A percentile compares a stretch with the other conserved stretches of the same genome.
These are phyloP conservation scores for Drosophila recens DNA, from an alignment of 2,888 invertebrate species.

Conservation along the genomic window DNA sequence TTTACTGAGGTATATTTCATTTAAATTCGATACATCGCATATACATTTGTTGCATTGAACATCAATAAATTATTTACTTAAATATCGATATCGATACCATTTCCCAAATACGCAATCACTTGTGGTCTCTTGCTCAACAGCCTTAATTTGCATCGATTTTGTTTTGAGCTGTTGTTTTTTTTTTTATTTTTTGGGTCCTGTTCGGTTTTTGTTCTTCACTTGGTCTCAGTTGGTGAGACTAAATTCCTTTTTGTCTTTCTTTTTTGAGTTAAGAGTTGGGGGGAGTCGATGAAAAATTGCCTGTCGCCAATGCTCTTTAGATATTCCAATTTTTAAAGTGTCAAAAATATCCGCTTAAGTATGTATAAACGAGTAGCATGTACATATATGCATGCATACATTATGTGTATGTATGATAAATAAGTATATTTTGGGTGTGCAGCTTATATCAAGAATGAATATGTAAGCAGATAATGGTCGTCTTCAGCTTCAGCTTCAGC, in stretches of 20 bases:
- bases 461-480: slow-evolving; percentile 75
- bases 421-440: slow-evolving; percentile 45
- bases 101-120: slow-evolving; percentile 14
- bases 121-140: slow-evolving; percentile 48
- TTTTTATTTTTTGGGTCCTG: slow-evolving; percentile 9
- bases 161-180: slow-evolving; percentile 35
- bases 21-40: background rate
- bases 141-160: slow-evolving; percentile 73
- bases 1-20: too few relatives aligned
- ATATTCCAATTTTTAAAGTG: slow-evolving; percentile 79
- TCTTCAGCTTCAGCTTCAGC: slow-evolving; percentile 31
- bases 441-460: slow-evolving; percentile 60
- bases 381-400: slow-evolving; percentile 38
- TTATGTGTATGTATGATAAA: slow-evolving; percentile 29
- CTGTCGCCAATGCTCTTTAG: slow-evolving; percentile 68
- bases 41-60: background rate
- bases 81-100: background rate
- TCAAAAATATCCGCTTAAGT: slow-evolving; percentile 73
- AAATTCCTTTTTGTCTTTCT: slow-evolving; percentile 11
- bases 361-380: slow-evolving; percentile 52
- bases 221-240: slow-evolving; percentile 63
- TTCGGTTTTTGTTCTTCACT: background rate
- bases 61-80: background rate
- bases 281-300: slow-evolving; percentile 66
- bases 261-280: background rate